Evolutionary conservation across 2,888 invertebrate genomes (phyloP).

Genomic region (Scelioninae gen. 2): DNA sequence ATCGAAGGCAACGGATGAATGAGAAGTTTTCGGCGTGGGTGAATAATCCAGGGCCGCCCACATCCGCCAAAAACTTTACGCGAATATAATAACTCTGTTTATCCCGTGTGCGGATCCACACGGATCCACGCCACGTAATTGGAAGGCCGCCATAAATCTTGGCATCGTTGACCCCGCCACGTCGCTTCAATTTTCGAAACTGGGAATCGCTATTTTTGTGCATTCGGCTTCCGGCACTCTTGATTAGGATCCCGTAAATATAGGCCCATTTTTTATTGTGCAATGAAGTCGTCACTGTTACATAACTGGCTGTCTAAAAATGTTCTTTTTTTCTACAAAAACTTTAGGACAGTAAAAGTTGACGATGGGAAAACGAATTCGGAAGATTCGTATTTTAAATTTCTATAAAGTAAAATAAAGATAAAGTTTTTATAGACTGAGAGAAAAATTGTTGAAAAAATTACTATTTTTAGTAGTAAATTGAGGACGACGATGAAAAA

Average conservation of each 20-base stretch:
- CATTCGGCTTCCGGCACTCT: conserved; percentile 51
- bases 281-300: conserved; percentile 26
- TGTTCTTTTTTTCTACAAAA: no score
- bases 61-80: conserved; percentile 59
- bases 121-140: conserved; percentile 46
- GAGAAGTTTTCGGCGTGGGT: conserved; percentile 57
- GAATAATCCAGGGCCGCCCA: conserved; percentile 60
- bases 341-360: no score
- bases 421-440: no score
- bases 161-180: conserved; percentile 54
- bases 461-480: no score
- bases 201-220: conserved; percentile 37
- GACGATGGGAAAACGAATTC: no score
- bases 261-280: conserved; percentile 18
- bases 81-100: conserved; percentile 57
- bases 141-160: conserved; percentile 59
- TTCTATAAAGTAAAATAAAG: no score
- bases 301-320: no score
- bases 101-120: conserved; percentile 54
- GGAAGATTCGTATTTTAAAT: no score
- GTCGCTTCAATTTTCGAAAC: conserved; percentile 37
- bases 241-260: conserved; percentile 42
- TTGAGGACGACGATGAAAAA: no score
- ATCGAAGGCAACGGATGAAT: conserved; percentile 49
- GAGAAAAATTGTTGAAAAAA: no score